Evolutionary conservation across 2,888 invertebrate genomes (phyloP), one percentile per base, ranked within the genome.

Genomic region (Oscheius sp.): DNA sequence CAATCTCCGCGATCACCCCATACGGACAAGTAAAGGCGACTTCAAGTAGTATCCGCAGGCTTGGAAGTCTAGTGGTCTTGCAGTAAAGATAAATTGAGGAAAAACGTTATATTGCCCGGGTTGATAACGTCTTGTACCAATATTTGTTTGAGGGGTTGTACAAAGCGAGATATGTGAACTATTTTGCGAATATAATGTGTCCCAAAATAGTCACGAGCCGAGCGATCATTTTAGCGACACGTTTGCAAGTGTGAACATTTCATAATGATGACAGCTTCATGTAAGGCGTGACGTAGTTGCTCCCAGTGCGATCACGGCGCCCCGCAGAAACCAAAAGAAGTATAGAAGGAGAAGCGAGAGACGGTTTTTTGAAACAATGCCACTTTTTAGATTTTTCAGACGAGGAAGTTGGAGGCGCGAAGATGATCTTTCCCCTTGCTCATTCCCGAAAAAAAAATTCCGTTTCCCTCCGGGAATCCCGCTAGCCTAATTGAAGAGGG

Each of bases 231-330:
- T 63, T 29, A 47, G 29, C 29, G 63, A 47, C 63, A 63, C 9
- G 63, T 50, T 48, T 63, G 47, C 63, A 63, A 60, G 63, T 47
- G 47, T 63, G 60, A 60, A 63, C 48, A 63, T 63, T 63, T 63
- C 63, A 63, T 63, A 63, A 63, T 33, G 63, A n/a, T 63, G 63
- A 50, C 63, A 48, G 63, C 48, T 63, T 63, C 48, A 63, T 63
- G 58, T 58, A 58, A n/a, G 33, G 11, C 32, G 68, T 68, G 68
- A 68, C 68, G 68, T 68, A 68, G 51, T 68, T 68, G 68, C 55
- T 55, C 68, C 68, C 68, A n/a, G 55, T 37, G 63, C 55, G 68
- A 68, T 33, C 68, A 68, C 53, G n/a, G 42, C 42, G 55, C 55
- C 21, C 42, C 68, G 42, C 55, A 21, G 21, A 55, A n/a, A 21